These are phyloP conservation scores for Syrphus vitripennis DNA, from an alignment of 2,888 invertebrate genomes.

Conservation along the genomic window DNA sequence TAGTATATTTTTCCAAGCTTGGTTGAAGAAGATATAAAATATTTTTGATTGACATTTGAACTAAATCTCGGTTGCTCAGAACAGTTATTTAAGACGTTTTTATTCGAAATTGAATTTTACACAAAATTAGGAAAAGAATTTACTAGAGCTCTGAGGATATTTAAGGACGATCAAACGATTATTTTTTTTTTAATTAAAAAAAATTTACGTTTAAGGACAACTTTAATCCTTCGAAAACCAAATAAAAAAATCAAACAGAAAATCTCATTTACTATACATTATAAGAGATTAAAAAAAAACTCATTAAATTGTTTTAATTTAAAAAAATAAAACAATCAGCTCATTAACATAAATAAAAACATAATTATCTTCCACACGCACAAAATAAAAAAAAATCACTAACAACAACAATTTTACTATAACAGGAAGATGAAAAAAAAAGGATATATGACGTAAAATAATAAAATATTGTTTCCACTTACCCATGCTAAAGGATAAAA, in stretches of 20 bases:
- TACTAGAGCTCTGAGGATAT: too few relatives aligned
- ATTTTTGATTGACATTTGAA: not conserved
- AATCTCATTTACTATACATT: not conserved
- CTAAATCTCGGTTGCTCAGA: not conserved
- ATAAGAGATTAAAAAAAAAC: not conserved
- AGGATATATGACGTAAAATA: not conserved
- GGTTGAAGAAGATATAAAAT: not conserved
- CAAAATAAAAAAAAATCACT: not conserved
- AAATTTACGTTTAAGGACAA: not conserved
- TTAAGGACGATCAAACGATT: too few relatives aligned
- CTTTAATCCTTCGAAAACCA: not conserved
- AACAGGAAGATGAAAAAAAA: not conserved
- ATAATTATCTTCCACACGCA: not conserved
- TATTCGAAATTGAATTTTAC: not conserved
- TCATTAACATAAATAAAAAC: not conserved
- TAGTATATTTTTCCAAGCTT: not conserved
- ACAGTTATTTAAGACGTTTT: not conserved
- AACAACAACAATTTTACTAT: not conserved
- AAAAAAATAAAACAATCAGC: not conserved
- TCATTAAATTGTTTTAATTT: not conserved
- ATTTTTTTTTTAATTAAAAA: not conserved
- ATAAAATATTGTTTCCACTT: slow-evolving; percentile 51
- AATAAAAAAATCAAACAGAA: not conserved
- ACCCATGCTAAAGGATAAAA: slow-evolving; percentile 62
- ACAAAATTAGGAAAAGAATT: not conserved